Evolutionary conservation across 2,797 vertebrate genomes (phyloP).

Genomic region (Dryobates pubescens): DNA sequence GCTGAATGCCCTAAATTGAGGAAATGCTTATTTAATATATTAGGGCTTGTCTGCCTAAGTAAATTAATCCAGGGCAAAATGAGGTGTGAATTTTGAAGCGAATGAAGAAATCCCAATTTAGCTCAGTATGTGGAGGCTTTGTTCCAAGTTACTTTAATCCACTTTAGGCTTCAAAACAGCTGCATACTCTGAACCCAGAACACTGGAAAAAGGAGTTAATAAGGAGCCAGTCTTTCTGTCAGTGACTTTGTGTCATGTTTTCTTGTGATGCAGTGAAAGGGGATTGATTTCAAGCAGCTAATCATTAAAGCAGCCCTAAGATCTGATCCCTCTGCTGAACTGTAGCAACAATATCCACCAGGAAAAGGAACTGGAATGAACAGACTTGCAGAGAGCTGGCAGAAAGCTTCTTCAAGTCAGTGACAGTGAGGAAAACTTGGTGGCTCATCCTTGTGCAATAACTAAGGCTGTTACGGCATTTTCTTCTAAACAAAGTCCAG

Average conservation of each 20-base stretch:
- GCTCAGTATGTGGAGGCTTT: background rate
- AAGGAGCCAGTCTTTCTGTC: background rate
- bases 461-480: background rate
- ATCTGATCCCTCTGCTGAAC: background rate
- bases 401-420: background rate
- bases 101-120: conserved; percentile 34
- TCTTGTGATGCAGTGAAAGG: background rate
- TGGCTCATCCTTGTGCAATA: background rate
- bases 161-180: conserved; percentile 17
- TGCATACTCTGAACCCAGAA: background rate
- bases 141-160: background rate
- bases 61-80: conserved; percentile 36
- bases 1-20: background rate
- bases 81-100: conserved; percentile 51
- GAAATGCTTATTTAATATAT: background rate
- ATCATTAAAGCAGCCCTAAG: background rate
- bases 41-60: conserved; percentile 19
- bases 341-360: background rate
- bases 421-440: background rate
- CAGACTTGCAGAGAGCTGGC: background rate
- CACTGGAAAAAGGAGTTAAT: background rate
- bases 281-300: conserved; percentile 8
- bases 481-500: background rate
- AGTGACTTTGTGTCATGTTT: conserved; percentile 1
- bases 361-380: background rate